A percentile compares a stretch with the other conserved stretches of the same genome.
These are phyloP conservation scores for Marronus borbonicus DNA, from an alignment of 2,888 invertebrate species.

Conservation along the genomic window DNA sequence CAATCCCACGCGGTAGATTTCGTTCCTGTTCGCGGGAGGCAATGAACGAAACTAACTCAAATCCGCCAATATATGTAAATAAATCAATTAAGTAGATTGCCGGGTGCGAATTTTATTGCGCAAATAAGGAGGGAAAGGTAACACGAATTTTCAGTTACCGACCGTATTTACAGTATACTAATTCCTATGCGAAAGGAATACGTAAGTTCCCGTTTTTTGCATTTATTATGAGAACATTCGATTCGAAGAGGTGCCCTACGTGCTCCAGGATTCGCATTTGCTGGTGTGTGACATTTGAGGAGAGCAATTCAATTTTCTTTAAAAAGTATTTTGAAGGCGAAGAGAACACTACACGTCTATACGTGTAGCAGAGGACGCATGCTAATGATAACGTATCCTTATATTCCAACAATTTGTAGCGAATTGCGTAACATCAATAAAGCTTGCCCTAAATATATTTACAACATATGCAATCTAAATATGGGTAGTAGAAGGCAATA, in stretches of 20 bases:
- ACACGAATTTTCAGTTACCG: slow-evolving; percentile 32
- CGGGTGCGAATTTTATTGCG: slow-evolving; percentile 13
- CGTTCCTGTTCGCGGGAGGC: neutral
- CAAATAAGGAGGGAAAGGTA: slow-evolving; percentile 4
- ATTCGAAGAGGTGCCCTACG: slow-evolving; percentile 21
- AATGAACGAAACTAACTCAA: too few relatives aligned
- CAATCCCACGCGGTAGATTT: neutral
- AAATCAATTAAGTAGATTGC: slow-evolving; percentile 26
- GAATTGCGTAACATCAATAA: too few relatives aligned
- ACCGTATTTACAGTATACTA: slow-evolving; percentile 25
- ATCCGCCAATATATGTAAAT: neutral
- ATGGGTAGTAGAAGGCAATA: too few relatives aligned
- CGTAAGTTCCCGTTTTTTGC: slow-evolving; percentile 18
- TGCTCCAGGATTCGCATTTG: neutral
- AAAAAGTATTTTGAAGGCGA: neutral
- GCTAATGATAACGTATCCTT: too few relatives aligned
- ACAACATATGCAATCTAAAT: too few relatives aligned
- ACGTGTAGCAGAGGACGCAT: too few relatives aligned
- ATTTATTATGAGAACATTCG: slow-evolving; percentile 37
- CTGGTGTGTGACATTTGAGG: neutral
- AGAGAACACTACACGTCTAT: too few relatives aligned
- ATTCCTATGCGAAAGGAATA: slow-evolving; percentile 11
- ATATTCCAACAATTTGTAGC: too few relatives aligned
- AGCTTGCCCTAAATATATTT: too few relatives aligned
- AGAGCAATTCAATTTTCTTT: slow-evolving; percentile 23